Base-by-base conservation (phyloP, 2,888 invertebrate genomes). In the Sipha maydis region DNA sequence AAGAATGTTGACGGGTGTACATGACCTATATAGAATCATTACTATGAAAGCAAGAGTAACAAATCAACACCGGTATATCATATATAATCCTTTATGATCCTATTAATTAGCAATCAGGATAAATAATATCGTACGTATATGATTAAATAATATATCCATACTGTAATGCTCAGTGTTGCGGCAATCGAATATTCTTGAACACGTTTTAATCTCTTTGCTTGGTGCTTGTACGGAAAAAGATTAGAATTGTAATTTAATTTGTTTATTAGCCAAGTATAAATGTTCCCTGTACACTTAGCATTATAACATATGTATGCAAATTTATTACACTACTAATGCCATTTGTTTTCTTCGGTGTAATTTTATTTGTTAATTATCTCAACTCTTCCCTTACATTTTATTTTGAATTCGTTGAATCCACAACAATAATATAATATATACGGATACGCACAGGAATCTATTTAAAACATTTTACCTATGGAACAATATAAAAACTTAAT, bases 341-440 rank as follows among this genome's bases (percentile, higher is more conserved):
- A 7, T 77, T 77, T 77, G 31, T 25, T 48, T 38, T 31, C 11
- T 17, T 4, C 54, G 25, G 71, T 71, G 17, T 7, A 71, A 41
- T 82, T 82, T 41, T 48, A 71, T 31, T 41, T 71, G 71, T 71
- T 71, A 14, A 31, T 83, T 83, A 56, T 56, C 25, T 69, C 48
- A 7, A 19, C 17, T 25, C 31, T 83, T 73, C n/a, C 14, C 8
- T 73, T 19, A n/a, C 17, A 73, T 73, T 83, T 83, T 34, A 73
- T 73, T 83, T 83, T 34, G n/a, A 56, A 56, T n/a, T 8, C 54
- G 31, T 34, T 14, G 0, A 34, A n/a, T 73, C 0, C 5, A 19
- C 3, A 56, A 5, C 31, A 14, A 56, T 38, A 21, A 77, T 19
- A 25, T 34, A 34, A 3, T 34, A 34, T 34, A 5, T 3, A 17